Conservation (phyloP, 1,140 invertebrate genomes). For the Lepidostoma basale region DNA sequence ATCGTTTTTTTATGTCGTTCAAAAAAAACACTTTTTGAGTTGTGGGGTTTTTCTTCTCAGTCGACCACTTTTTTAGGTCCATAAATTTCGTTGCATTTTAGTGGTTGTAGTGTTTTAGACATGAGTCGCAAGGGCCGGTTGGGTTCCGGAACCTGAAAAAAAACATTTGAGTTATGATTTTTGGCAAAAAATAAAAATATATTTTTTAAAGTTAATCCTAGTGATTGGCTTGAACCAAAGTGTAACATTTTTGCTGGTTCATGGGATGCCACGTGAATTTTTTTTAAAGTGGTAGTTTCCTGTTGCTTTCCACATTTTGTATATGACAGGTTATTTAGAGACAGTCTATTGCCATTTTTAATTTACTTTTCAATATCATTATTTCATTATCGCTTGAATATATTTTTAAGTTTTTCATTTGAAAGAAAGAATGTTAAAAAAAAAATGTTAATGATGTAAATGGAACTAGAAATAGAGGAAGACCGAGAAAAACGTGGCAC, state of each 20-base stretch:
- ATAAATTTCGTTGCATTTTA: background rate
- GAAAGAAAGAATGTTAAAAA: background rate
- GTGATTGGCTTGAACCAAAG: too few relatives aligned
- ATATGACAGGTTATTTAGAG: too few relatives aligned
- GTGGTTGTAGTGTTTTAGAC: conserved; percentile 17
- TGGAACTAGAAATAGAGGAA: too few relatives aligned
- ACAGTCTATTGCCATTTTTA: too few relatives aligned
- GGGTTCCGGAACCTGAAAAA: conserved; percentile 40
- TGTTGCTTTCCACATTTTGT: too few relatives aligned
- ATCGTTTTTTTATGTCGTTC: background rate
- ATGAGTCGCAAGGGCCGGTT: conserved; percentile 40
- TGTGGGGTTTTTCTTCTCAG: background rate
- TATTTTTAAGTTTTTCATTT: background rate
- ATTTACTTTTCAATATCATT: background rate
- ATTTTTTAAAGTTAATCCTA: conserved; percentile 17
- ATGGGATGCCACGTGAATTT: too few relatives aligned
- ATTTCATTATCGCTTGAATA: background rate
- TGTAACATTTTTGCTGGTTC: too few relatives aligned
- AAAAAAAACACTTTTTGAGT: background rate
- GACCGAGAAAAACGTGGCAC: too few relatives aligned
- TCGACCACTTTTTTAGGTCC: background rate
- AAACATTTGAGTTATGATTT: background rate
- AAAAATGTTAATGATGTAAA: too few relatives aligned
- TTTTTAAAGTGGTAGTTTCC: too few relatives aligned
- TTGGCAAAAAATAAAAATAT: background rate